phyloP scores from a whole-genome alignment of 64 coral and sea anemone species.

The Pocillopora damicornis region DNA sequence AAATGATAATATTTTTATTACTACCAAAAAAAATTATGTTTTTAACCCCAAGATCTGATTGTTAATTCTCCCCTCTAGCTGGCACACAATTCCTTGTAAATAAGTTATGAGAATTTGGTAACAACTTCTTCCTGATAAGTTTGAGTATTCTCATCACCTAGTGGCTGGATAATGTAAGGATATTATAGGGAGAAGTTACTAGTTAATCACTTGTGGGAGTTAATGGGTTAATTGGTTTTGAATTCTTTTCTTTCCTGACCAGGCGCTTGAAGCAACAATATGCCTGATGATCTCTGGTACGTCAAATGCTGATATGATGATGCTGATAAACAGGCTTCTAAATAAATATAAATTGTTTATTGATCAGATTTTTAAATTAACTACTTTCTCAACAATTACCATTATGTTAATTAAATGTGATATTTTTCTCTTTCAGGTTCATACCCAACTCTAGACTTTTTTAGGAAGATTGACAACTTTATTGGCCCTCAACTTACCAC shows the following conservation, averaged over 20 bases:
- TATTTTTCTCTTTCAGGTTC: constrained; percentile 31
- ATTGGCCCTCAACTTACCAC: constrained; percentile 87
- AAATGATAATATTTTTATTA: too few relatives aligned
- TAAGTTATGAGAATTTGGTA: too few relatives aligned
- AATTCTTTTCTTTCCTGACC: neutral
- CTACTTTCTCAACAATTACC: neutral
- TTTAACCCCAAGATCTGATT: too few relatives aligned
- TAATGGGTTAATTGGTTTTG: neutral
- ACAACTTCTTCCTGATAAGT: too few relatives aligned
- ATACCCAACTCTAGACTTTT: constrained; percentile 78
- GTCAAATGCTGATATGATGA: neutral
- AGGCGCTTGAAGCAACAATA: constrained; percentile 92
- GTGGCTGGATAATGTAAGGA: too few relatives aligned
- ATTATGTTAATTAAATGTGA: neutral
- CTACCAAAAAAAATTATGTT: too few relatives aligned
- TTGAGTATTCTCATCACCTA: too few relatives aligned
- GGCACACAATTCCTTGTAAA: too few relatives aligned
- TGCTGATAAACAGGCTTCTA: too few relatives aligned
- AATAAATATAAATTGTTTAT: neutral
- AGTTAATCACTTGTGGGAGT: too few relatives aligned
- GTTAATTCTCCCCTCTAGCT: too few relatives aligned
- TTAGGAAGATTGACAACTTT: constrained; percentile 74
- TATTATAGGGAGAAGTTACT: too few relatives aligned
- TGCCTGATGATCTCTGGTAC: constrained; percentile 85
- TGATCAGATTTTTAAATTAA: neutral